A percentile compares a stretch with the other conserved stretches of the same genome.
Conservation (phyloP, 2,797 vertebrate species). For the Peromyscus nudipes region DNA sequence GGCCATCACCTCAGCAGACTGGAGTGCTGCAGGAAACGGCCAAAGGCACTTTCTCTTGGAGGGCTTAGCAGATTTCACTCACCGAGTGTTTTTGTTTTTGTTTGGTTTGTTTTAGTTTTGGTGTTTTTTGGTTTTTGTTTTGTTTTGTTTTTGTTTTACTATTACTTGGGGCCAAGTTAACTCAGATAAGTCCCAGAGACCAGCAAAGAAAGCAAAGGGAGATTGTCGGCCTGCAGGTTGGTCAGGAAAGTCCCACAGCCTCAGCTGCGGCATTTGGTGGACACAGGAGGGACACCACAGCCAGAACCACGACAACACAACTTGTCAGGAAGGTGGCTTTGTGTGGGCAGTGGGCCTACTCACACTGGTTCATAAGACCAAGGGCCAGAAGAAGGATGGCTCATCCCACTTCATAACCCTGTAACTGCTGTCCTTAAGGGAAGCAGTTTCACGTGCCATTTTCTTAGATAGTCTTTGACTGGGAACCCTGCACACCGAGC, state of each 20-base stretch:
- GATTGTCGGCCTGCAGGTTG: neutral
- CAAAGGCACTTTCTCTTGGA: neutral
- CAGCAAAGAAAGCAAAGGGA: neutral
- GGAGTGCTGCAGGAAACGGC: neutral
- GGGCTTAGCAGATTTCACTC: neutral
- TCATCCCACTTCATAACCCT: neutral
- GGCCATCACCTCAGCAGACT: neutral
- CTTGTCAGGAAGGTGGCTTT: accelerated
- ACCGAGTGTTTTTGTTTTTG: neutral
- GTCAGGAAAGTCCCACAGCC: too few species aligned
- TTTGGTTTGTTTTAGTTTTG: neutral
- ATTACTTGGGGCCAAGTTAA: neutral
- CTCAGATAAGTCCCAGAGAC: neutral
- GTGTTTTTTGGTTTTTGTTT: neutral
- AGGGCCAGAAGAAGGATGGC: neutral
- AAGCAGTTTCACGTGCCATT: neutral
- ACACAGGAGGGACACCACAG: neutral
- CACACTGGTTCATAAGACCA: neutral
- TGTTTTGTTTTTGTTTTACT: neutral
- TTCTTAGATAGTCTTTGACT: neutral
- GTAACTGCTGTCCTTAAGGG: neutral
- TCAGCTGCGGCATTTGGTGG: neutral
- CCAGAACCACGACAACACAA: too few species aligned
- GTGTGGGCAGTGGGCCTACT: neutral
- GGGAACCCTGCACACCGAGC: neutral